Conservation (phyloP, 2,113 vertebrate genomes). For the Entelurus aequoreus region DNA sequence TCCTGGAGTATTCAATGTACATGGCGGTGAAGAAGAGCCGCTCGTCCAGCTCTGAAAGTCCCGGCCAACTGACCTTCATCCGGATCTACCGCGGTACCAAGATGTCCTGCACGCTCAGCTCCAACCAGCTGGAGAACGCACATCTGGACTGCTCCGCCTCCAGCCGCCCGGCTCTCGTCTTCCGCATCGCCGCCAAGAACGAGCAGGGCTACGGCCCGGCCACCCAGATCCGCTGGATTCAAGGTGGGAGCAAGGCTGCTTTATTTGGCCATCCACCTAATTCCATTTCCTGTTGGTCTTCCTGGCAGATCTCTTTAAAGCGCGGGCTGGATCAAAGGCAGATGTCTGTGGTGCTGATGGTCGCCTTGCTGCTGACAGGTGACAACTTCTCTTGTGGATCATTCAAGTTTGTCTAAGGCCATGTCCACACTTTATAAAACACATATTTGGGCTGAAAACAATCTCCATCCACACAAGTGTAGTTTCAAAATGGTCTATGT, state of each 20-base stretch:
- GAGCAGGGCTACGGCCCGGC: constrained; percentile 95
- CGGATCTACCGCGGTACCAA: constrained; percentile 92
- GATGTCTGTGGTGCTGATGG: constrained; percentile 40
- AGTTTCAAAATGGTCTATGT: neutral
- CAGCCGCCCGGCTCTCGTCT: constrained; percentile 86
- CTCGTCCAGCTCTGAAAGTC: constrained; percentile 70
- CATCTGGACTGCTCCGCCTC: constrained; percentile 86
- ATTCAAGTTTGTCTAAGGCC: too few species aligned
- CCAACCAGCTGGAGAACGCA: constrained; percentile 84
- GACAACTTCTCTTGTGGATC: neutral
- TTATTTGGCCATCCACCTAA: neutral
- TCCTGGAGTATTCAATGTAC: constrained; percentile 94
- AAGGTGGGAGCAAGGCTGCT: constrained; percentile 71
- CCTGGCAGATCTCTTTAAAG: constrained; percentile 54
- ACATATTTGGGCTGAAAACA: too few species aligned
- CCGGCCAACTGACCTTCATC: constrained; percentile 87
- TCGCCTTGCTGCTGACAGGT: constrained; percentile 60
- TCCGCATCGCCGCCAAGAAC: constrained; percentile 96
- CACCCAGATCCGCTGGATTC: constrained; percentile 96
- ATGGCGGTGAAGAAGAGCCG: constrained; percentile 88
- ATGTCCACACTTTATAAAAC: too few species aligned
- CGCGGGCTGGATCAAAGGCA: constrained; percentile 39
- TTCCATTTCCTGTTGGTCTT: neutral
- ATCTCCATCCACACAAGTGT: neutral
- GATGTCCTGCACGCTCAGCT: constrained; percentile 82